A percentile compares a stretch with the other conserved stretches of the same genome.
Conservation (phyloP, 2,888 invertebrate genomes). For the Operophtera brumata region DNA sequence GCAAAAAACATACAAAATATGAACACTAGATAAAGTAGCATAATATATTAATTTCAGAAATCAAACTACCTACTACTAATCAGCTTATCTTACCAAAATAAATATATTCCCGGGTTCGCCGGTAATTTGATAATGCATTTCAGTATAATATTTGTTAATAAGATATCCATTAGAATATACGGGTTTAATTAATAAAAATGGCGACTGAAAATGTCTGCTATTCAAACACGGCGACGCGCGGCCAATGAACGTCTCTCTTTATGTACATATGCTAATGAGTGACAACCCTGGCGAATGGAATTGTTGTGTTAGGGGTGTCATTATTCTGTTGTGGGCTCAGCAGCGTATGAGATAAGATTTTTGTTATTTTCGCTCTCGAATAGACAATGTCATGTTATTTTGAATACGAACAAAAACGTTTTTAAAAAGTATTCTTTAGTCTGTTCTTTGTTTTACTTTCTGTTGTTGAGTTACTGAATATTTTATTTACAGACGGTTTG, state of each 20-base stretch:
- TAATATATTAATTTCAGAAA: too few species aligned
- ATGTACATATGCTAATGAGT: slow-evolving; percentile 78
- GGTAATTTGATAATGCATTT: background rate
- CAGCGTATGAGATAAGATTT: slow-evolving; percentile 49
- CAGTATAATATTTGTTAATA: background rate
- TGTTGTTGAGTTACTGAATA: slow-evolving; percentile 20
- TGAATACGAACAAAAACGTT: slow-evolving; percentile 17
- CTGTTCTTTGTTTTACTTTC: slow-evolving; percentile 21
- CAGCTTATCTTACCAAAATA: too few species aligned
- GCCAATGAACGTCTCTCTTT: slow-evolving; percentile 64
- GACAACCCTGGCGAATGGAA: slow-evolving; percentile 75
- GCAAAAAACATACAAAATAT: too few species aligned
- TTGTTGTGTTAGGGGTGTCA: slow-evolving; percentile 77
- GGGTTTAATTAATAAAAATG: slow-evolving; percentile 74
- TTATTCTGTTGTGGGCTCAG: slow-evolving; percentile 53
- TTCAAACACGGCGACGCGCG: slow-evolving; percentile 60
- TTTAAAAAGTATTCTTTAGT: slow-evolving; percentile 5
- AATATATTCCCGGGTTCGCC: background rate
- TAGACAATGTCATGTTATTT: slow-evolving; percentile 39
- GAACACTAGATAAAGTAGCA: too few species aligned
- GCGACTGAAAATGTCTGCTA: slow-evolving; percentile 61
- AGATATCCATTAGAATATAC: slow-evolving; percentile 29
- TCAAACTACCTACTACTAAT: too few species aligned
- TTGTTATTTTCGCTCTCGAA: slow-evolving; percentile 60
- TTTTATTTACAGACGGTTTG: slow-evolving; percentile 17